phyloP scores from a whole-genome alignment of 1,140 invertebrate genomes.

The Drosophila bocki region DNA sequence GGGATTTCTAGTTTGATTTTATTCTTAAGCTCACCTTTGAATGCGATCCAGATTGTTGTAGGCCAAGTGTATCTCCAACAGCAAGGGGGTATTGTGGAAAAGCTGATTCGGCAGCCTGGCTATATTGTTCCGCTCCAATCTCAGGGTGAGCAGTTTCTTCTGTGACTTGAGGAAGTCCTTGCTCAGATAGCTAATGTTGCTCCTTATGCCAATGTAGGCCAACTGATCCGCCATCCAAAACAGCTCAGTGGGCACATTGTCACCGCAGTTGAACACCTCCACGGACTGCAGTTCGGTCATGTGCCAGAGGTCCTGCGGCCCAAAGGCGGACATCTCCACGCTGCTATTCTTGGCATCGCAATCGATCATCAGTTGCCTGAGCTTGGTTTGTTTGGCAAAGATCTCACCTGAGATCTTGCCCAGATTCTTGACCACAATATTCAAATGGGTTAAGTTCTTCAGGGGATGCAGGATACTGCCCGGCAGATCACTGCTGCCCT shows the following conservation, averaged over 20 bases:
- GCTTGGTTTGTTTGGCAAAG: slow-evolving; percentile 56
- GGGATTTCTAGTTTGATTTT: neutral
- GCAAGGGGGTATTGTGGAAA: slow-evolving; percentile 52
- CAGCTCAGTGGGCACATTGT: slow-evolving; percentile 66
- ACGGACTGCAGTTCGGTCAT: slow-evolving; percentile 62
- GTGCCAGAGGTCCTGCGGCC: slow-evolving; percentile 68
- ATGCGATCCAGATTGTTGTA: slow-evolving; percentile 71
- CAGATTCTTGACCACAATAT: slow-evolving; percentile 63
- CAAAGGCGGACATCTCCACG: slow-evolving; percentile 68
- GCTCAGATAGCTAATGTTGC: slow-evolving; percentile 71
- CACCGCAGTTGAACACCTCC: slow-evolving; percentile 67
- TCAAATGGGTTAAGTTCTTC: slow-evolving; percentile 39
- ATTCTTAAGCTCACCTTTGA: slow-evolving; percentile 45
- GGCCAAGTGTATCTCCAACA: slow-evolving; percentile 65
- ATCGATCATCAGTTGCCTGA: slow-evolving; percentile 56
- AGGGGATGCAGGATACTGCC: slow-evolving; percentile 54
- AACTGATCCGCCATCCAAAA: slow-evolving; percentile 71
- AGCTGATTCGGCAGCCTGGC: slow-evolving; percentile 64
- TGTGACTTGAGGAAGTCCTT: slow-evolving; percentile 64
- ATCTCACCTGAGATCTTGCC: slow-evolving; percentile 63
- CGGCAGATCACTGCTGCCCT: slow-evolving; percentile 63
- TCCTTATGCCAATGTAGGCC: slow-evolving; percentile 63
- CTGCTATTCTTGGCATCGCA: slow-evolving; percentile 68
- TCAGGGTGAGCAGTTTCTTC: slow-evolving; percentile 49
- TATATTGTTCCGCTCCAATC: slow-evolving; percentile 64